phyloP scores from a whole-genome alignment of 2,113 vertebrate genomes.

The Labrus mixtus region DNA sequence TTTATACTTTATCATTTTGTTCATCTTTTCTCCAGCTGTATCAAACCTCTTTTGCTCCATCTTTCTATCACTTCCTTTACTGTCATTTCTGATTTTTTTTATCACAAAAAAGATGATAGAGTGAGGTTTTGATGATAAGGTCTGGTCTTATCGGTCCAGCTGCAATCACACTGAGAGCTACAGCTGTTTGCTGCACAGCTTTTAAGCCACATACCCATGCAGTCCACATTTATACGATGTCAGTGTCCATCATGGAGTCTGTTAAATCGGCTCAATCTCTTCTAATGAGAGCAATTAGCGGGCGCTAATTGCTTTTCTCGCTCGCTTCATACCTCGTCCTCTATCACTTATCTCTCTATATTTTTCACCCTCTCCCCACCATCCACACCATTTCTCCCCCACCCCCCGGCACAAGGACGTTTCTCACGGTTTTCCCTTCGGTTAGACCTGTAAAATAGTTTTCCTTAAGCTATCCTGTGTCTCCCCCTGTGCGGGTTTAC shows the following conservation, averaged over 20 bases:
- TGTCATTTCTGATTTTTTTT: constrained; percentile 40
- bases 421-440: constrained; percentile 37
- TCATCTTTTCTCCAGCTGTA: constrained; percentile 15
- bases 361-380: constrained; percentile 34
- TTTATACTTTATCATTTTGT: constrained; percentile 26
- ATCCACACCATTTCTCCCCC: neutral
- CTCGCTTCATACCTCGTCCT: constrained; percentile 38
- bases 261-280: constrained; percentile 42
- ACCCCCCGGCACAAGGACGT: constrained; percentile 7
- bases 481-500: constrained; percentile 1
- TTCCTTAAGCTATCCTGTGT: constrained; percentile 20
- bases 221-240: constrained; percentile 37
- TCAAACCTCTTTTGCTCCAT: constrained; percentile 20
- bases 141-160: constrained; percentile 60
- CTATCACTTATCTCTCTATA: constrained; percentile 4
- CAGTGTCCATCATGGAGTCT: constrained; percentile 32
- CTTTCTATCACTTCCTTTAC: constrained; percentile 35
- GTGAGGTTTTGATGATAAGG: constrained; percentile 54
- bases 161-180: constrained; percentile 60
- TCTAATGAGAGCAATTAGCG: constrained; percentile 78
- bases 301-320: constrained; percentile 72
- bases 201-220: constrained; percentile 36
- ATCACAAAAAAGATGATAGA: constrained; percentile 42
- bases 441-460: constrained; percentile 33
- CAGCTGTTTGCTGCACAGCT: constrained; percentile 26